phyloP scores from a whole-genome alignment of 2,113 vertebrate genomes.

The Phalacrocorax aristotelis region DNA sequence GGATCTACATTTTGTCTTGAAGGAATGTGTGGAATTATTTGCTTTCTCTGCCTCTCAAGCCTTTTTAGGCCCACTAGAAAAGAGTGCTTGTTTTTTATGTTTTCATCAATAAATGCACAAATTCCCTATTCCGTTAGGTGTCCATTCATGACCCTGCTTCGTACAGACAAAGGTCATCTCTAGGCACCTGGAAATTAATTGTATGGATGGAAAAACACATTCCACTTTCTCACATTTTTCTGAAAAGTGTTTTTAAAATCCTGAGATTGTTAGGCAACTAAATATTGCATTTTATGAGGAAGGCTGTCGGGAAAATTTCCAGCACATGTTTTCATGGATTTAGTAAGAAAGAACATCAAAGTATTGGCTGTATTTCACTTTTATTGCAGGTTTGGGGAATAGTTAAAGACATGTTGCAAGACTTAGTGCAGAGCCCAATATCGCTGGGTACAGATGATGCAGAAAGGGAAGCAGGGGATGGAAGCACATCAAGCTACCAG shows the following conservation, averaged over 20 bases:
- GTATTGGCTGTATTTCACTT: background rate
- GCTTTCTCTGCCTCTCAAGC: constrained; percentile 64
- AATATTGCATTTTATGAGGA: constrained; percentile 3
- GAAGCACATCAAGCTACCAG: background rate
- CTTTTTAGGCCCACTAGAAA: constrained; percentile 33
- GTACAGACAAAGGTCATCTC: background rate
- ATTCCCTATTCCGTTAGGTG: constrained; percentile 26
- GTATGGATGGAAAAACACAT: background rate
- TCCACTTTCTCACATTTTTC: background rate
- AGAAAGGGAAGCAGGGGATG: background rate
- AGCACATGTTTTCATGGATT: constrained; percentile 19
- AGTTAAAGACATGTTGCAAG: background rate
- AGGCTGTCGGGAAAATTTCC: background rate
- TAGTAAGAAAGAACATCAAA: constrained; percentile 30
- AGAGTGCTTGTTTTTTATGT: background rate
- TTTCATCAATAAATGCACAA: constrained; percentile 14
- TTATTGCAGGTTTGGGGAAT: background rate
- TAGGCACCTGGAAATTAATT: constrained; percentile 7
- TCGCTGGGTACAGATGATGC: background rate
- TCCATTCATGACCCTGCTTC: background rate
- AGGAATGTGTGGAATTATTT: constrained; percentile 77
- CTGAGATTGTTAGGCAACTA: background rate
- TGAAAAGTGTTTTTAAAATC: background rate
- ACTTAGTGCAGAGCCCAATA: background rate
- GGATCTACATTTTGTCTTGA: constrained; percentile 60